These are phyloP conservation scores for Drosophila varians DNA, from an alignment of 1,140 invertebrate species.

Conservation along the genomic window DNA sequence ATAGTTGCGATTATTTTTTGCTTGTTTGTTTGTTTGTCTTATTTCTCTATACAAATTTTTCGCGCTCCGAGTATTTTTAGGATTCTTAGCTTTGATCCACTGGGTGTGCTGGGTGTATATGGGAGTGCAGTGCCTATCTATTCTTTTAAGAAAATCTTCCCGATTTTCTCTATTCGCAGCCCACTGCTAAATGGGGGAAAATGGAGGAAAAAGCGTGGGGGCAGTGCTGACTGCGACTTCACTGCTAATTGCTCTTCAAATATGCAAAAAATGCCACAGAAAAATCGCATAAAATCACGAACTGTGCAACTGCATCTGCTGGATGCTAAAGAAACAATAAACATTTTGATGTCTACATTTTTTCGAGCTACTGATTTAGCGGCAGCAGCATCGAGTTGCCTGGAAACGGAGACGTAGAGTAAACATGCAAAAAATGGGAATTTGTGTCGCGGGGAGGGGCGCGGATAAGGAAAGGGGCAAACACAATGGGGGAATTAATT, in stretches of 20 bases:
- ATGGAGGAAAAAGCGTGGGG: background rate
- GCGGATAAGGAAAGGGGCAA: background rate
- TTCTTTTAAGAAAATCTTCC: background rate
- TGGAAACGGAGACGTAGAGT: constrained; percentile 45
- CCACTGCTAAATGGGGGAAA: constrained; percentile 22
- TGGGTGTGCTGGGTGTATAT: too few species aligned
- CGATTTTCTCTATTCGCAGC: constrained; percentile 50
- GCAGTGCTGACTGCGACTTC: constrained; percentile 13
- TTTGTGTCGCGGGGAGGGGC: too few species aligned
- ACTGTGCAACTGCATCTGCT: constrained; percentile 34
- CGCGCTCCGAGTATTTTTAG: constrained; percentile 34
- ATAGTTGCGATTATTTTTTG: constrained; percentile 26
- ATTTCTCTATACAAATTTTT: constrained; percentile 28
- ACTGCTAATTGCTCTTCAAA: constrained; percentile 64
- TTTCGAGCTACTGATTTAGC: constrained; percentile 10
- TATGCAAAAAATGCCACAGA: constrained; percentile 54
- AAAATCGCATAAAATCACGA: constrained; percentile 71
- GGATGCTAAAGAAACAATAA: constrained; percentile 37
- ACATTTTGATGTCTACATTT: constrained; percentile 41
- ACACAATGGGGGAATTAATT: constrained; percentile 47
- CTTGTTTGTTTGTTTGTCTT: constrained; percentile 21
- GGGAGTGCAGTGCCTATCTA: constrained; percentile 38
- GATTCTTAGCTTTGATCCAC: constrained; percentile 22
- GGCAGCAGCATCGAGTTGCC: constrained; percentile 39
- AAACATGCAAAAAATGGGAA: too few species aligned